Evolutionary conservation across 2,113 vertebrate genomes (phyloP), one percentile per base, ranked within the genome.

Genomic region (human (Homo sapiens)): DNA sequence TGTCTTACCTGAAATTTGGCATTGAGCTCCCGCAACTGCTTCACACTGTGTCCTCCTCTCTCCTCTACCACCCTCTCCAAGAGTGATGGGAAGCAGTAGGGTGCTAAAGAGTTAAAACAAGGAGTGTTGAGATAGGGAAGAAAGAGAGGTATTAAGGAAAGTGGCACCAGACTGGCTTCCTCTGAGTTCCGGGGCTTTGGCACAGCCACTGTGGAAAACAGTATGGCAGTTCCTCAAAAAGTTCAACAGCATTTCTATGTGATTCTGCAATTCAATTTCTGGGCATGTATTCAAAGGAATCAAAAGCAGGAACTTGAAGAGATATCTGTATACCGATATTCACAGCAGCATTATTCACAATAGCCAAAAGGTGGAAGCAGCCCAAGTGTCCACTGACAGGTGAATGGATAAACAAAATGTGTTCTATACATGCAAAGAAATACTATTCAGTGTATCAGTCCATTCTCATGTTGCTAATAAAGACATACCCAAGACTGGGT

Each of bases 381-480:
- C 5, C 8, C 32, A 16, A 27, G 38, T 1, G 30, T 18, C 48
- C n/a, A 30, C 7, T 0, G 45, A 22, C 18, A 55, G 52, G 32
- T 25, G 43, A 52, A 25, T 5, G 7, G 6, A 48, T 18, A 16
- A n/a, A 78, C 40, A 25, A 11, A 25, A 17, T 4, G 16, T 14
- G 0, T 0, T 38, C 5, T 27, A 7, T 43, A 3, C 38, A 6
- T 13, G n/a, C 2, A 8, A 18, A 40, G 17, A 55, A 38, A 22
- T 55, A 61, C 27, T 48, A 64, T 13, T 64, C 61, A 64, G 27
- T 64, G 27, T 30, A 30, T 64, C 12, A 64, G 61, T 64, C 52
- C 52, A 20, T 55, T 55, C 27, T 64, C 61, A 64, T 30, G 61
- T 64, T 64, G 61, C 61, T 64, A 30, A 64, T 64, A 64, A 13